Conservation (phyloP, 1,140 invertebrate species). For the Arctopsyche grandis region DNA sequence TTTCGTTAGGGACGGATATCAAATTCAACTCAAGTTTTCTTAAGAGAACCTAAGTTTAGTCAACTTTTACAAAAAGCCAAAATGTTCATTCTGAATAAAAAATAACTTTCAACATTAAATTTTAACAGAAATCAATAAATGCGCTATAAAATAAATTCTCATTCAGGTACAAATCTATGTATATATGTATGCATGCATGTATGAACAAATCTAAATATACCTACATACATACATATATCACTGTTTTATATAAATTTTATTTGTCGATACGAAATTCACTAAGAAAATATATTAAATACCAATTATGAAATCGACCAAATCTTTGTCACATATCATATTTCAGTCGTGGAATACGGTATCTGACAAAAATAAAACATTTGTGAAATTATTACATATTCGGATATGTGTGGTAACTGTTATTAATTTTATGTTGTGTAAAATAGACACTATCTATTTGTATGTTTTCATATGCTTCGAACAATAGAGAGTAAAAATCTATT, state of each 20-base stretch:
- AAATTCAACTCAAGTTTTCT: background rate
- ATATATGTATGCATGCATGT: background rate
- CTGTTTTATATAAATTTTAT: background rate
- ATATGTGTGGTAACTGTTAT: background rate
- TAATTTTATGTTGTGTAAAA: too few relatives aligned
- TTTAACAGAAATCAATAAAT: background rate
- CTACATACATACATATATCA: background rate
- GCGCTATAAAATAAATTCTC: constrained; percentile 6
- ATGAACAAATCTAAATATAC: background rate
- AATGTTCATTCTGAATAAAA: background rate
- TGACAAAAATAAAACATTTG: background rate
- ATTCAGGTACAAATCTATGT: constrained; percentile 15
- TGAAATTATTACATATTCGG: background rate
- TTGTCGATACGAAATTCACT: background rate
- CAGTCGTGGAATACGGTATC: background rate
- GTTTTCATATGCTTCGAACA: too few relatives aligned
- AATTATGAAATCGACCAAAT: background rate
- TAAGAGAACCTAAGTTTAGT: background rate
- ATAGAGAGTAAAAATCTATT: too few relatives aligned
- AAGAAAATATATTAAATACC: background rate
- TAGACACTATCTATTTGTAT: too few relatives aligned
- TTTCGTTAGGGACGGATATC: constrained; percentile 18
- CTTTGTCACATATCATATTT: background rate
- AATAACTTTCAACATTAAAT: background rate
- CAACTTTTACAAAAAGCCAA: background rate